phyloP scores from a whole-genome alignment of 2,113 vertebrate genomes.

The Craseonycteris thonglongyai region DNA sequence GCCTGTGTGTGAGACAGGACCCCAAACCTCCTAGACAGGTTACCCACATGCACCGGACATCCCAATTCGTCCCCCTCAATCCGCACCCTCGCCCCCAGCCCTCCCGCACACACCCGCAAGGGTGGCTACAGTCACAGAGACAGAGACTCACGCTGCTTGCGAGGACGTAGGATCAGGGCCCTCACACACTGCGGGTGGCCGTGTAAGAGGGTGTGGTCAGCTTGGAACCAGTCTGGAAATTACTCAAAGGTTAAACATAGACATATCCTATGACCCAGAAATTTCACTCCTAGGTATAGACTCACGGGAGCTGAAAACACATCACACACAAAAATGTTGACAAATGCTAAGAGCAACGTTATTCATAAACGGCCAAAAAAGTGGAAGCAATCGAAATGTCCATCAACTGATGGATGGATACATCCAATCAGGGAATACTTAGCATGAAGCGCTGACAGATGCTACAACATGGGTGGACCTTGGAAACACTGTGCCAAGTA shows the following conservation, averaged over 20 bases:
- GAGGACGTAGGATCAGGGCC: fast-evolving
- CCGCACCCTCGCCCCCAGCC: too few species aligned
- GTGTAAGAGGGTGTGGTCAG: fast-evolving
- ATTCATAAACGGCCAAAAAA: not conserved
- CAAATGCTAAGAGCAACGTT: not conserved
- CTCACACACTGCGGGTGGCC: fast-evolving
- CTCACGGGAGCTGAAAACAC: not conserved
- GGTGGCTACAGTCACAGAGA: not conserved
- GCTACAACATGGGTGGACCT: fast-evolving
- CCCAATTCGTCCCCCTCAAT: fast-evolving
- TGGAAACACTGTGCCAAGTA: not conserved
- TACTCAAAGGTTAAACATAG: not conserved
- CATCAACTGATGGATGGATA: fast-evolving
- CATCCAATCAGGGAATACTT: fast-evolving
- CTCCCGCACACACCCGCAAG: too few species aligned
- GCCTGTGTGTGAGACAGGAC: not conserved
- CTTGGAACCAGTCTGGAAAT: not conserved
- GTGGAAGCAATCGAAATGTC: not conserved
- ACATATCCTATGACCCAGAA: not conserved
- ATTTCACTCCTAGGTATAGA: not conserved
- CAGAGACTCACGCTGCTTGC: fast-evolving
- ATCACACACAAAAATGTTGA: not conserved
- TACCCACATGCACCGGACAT: not conserved
- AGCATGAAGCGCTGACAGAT: fast-evolving
- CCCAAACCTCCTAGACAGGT: not conserved